These are phyloP conservation scores for Polyergus mexicanus DNA, from an alignment of 1,140 invertebrate species.

Conservation along the genomic window DNA sequence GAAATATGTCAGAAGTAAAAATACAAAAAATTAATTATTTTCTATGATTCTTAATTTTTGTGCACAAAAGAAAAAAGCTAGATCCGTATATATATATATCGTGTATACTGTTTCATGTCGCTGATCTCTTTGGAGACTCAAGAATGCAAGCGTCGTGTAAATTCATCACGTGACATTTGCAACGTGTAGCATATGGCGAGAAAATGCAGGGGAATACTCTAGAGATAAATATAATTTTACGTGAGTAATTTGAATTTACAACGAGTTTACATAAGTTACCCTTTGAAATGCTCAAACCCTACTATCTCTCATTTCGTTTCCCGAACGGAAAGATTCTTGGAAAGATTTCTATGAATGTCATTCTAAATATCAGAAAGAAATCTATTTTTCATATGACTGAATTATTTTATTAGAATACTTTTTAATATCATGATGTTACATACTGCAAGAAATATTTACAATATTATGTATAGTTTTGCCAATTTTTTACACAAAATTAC, in stretches of 20 bases:
- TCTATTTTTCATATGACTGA: not conserved
- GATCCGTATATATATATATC: not conserved
- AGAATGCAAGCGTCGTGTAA: not conserved
- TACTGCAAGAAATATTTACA: not conserved
- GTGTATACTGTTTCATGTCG: not conserved
- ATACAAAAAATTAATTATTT: not conserved
- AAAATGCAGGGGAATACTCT: not conserved
- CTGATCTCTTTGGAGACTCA: not conserved
- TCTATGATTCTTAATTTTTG: not conserved
- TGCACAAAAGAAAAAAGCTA: not conserved
- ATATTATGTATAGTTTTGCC: not conserved
- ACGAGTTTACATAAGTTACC: conserved; percentile 13
- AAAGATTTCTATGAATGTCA: conserved; percentile 31
- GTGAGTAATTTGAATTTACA: conserved; percentile 4
- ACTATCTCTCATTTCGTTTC: not conserved
- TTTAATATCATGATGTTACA: not conserved
- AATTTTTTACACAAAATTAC: not conserved
- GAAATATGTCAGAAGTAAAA: not conserved
- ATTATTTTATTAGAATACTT: not conserved
- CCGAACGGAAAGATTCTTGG: not conserved
- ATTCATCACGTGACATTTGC: conserved; percentile 22
- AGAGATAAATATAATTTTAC: conserved; percentile 22
- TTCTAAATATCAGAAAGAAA: conserved; percentile 17
- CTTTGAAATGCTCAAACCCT: not conserved
- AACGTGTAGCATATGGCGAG: not conserved